Evolutionary conservation across 2,113 vertebrate genomes (phyloP), one percentile per base, ranked within the genome.

Genomic region (Colistium nudipinnis): DNA sequence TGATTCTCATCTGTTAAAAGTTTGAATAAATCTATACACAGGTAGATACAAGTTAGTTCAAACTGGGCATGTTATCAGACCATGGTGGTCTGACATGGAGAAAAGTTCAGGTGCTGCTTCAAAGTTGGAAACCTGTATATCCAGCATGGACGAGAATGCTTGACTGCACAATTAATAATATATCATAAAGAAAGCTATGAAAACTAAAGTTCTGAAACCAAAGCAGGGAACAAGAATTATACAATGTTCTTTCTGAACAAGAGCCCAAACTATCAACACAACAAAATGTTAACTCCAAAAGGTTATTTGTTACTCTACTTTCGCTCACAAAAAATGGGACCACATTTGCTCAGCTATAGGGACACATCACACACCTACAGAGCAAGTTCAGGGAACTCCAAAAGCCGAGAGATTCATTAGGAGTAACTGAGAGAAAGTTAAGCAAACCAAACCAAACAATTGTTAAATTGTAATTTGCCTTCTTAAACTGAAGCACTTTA

Each of bases 401-500:
- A 31, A 63, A n/a, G 28, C 20, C 64, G 25, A 0, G 38, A 47
- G 54, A 20, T 22, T 47, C 41, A 60, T 47, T 63, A 64, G 7
- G 25, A 19, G 52, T 1, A 31, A 55, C 20, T 62, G 47, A 44
- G 19, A 55, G 53, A 39, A 9, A 4, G 3, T 16, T 27, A 65
- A 82, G 69, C 68, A 80, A 84, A 55, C 57, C n/a, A n/a, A n/a
- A 17, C 54, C n/a, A 36, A 80, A 72, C 74, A 82, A 76, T 81
- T 63, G 74, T 36, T 8, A 7, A 24, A 66, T 16, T 49, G 28
- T 55, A 41, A 38, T 60, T 66, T 36, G 45, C 17, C 36, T 60
- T 24, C 20, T 49, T 54, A 24, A 19, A 51, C 47, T 10, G 48
- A 25, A 49, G 39, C 52, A 17, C 35, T 24, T 7, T 16, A 14